Evolutionary conservation across 2,888 invertebrate genomes (phyloP).

Genomic region (Uloborus plumipes): DNA sequence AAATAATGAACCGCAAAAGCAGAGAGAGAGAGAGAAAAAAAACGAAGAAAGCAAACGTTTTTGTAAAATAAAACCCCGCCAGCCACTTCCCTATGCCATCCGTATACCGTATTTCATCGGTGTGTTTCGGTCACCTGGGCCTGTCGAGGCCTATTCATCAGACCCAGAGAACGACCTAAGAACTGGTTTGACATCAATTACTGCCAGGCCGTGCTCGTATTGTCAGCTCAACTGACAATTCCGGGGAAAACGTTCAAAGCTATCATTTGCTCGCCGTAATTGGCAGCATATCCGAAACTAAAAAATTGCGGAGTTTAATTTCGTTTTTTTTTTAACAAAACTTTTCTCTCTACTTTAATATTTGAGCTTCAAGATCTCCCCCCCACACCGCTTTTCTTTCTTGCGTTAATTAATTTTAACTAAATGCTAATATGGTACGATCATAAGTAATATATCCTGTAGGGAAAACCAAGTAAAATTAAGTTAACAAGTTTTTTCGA

Average conservation of each 20-base stretch:
- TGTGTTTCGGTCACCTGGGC: constrained; percentile 49
- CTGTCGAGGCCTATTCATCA: constrained; percentile 35
- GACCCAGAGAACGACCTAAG: constrained; percentile 20
- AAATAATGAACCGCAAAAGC: too few species aligned
- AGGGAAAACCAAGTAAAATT: too few species aligned
- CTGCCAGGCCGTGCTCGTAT: constrained; percentile 20
- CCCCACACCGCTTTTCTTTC: too few species aligned
- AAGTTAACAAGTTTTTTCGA: too few species aligned
- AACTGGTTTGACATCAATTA: constrained; percentile 52
- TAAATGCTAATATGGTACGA: too few species aligned
- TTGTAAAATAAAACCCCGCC: constrained; percentile 22
- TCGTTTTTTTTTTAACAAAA: neutral
- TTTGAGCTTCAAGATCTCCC: too few species aligned
- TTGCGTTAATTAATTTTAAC: too few species aligned
- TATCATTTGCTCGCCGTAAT: constrained; percentile 3
- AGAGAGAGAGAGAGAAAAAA: constrained; percentile 5
- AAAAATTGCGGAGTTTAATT: too few species aligned
- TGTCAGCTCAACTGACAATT: constrained; percentile 20
- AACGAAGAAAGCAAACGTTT: constrained; percentile 8
- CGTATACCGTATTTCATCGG: constrained; percentile 36
- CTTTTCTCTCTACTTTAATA: too few species aligned
- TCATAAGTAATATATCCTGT: too few species aligned
- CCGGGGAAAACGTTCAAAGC: constrained; percentile 12
- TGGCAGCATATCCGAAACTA: neutral
- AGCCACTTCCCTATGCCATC: constrained; percentile 1